Conservation (phyloP, 35 echinoderm and acorn worm genomes). For the Apostichopus californicus region DNA sequence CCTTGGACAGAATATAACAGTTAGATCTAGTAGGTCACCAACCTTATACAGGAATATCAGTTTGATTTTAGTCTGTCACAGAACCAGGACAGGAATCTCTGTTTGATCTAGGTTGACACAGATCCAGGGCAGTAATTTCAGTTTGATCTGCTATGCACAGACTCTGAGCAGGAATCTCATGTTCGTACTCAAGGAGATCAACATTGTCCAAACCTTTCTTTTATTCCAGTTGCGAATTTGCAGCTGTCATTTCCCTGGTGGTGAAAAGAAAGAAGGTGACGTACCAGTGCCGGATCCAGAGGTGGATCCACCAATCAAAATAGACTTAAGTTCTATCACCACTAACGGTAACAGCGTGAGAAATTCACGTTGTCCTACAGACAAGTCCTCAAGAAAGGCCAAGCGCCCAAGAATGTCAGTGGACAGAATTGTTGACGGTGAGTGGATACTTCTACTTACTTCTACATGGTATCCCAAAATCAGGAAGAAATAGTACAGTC, state of each 20-base stretch:
- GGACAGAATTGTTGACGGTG: slow-evolving; percentile 99
- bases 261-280: slow-evolving; percentile 99
- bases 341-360: slow-evolving; percentile 72
- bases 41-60: too few relatives aligned
- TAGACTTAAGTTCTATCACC: slow-evolving; percentile 87
- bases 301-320: slow-evolving; percentile 94
- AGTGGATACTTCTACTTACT: background rate
- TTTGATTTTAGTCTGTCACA: too few relatives aligned
- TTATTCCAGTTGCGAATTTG: slow-evolving; percentile 91
- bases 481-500: too few relatives aligned
- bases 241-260: slow-evolving; percentile 99
- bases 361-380: slow-evolving; percentile 91
- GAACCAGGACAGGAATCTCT: too few relatives aligned
- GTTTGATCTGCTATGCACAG: too few relatives aligned
- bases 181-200: too few relatives aligned
- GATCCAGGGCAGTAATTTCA: too few relatives aligned
- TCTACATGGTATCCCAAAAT: background rate
- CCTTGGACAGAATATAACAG: too few relatives aligned
- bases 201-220: background rate
- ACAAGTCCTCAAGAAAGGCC: slow-evolving; percentile 79
- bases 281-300: slow-evolving; percentile 98
- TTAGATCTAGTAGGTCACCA: too few relatives aligned
- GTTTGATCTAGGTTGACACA: too few relatives aligned
- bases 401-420: slow-evolving; percentile 99
- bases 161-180: too few relatives aligned